These are phyloP conservation scores for Margaritifera margaritifera DNA, from an alignment of 2,888 invertebrate genomes.

Conservation along the genomic window DNA sequence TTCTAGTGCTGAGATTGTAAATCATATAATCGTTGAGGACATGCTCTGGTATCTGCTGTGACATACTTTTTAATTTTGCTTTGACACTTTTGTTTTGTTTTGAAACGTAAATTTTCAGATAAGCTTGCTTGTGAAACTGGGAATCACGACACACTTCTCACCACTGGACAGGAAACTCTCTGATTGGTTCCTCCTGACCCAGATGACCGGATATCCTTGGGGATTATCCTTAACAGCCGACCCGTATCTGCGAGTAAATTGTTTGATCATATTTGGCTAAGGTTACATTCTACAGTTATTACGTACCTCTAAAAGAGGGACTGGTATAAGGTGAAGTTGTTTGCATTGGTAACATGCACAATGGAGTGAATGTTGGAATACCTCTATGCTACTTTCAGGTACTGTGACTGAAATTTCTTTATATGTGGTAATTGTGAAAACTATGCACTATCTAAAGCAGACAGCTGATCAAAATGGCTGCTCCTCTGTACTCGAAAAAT, in stretches of 20 bases:
- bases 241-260: slow-evolving; percentile 34
- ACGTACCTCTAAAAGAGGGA: too few species aligned
- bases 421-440: too few species aligned
- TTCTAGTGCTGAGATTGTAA: too few species aligned
- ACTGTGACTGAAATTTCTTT: too few species aligned
- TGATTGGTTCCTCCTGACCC: slow-evolving; percentile 45
- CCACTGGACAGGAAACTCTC: slow-evolving; percentile 40
- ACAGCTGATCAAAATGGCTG: too few species aligned
- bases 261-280: neutral
- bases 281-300: neutral
- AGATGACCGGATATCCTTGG: slow-evolving; percentile 50
- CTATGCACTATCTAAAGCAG: too few species aligned
- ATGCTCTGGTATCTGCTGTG: neutral
- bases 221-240: slow-evolving; percentile 39
- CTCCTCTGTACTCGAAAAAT: too few species aligned
- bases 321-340: too few species aligned
- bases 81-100: neutral
- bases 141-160: slow-evolving; percentile 41
- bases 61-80: neutral
- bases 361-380: too few species aligned
- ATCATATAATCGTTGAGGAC: neutral
- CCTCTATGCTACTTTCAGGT: too few species aligned
- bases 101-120: slow-evolving; percentile 26
- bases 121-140: slow-evolving; percentile 24
- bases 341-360: too few species aligned